Conservation (phyloP, 2,888 invertebrate species). For the Tenthredo distinguenda region DNA sequence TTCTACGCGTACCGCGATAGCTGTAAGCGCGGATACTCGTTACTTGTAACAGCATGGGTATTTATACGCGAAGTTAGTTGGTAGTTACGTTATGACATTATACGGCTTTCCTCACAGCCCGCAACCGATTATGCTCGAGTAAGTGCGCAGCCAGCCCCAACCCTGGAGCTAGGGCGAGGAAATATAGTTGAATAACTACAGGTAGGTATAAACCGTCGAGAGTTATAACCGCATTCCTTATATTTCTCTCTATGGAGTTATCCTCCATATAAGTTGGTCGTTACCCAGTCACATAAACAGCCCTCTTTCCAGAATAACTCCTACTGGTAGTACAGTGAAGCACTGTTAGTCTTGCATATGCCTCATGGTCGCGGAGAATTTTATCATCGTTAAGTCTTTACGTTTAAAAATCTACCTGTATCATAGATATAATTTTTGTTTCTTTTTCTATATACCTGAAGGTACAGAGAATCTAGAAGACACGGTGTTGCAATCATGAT, state of each 20-base stretch:
- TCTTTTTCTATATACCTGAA: background rate
- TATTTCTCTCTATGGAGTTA: constrained; percentile 26
- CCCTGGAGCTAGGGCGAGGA: constrained; percentile 32
- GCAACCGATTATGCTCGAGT: background rate
- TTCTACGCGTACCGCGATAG: no score
- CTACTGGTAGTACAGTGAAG: no score
- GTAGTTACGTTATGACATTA: constrained; percentile 2
- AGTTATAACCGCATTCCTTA: constrained; percentile 24
- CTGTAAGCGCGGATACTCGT: background rate
- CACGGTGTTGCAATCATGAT: background rate
- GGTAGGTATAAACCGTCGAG: background rate
- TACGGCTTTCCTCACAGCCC: background rate
- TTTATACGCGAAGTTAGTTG: constrained; percentile 6
- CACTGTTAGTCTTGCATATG: no score
- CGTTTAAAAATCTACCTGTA: no score
- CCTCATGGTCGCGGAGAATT: no score
- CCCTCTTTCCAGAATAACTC: constrained; percentile 9
- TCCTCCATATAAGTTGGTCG: constrained; percentile 24
- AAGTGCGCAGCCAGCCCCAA: background rate
- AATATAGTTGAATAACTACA: constrained; percentile 29
- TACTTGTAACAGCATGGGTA: background rate
- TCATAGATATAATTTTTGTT: no score
- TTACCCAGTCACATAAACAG: constrained; percentile 33
- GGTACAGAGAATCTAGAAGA: background rate
- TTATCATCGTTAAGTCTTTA: no score